Conservation (phyloP, 2,797 vertebrate species). For the Molossus molossus region DNA sequence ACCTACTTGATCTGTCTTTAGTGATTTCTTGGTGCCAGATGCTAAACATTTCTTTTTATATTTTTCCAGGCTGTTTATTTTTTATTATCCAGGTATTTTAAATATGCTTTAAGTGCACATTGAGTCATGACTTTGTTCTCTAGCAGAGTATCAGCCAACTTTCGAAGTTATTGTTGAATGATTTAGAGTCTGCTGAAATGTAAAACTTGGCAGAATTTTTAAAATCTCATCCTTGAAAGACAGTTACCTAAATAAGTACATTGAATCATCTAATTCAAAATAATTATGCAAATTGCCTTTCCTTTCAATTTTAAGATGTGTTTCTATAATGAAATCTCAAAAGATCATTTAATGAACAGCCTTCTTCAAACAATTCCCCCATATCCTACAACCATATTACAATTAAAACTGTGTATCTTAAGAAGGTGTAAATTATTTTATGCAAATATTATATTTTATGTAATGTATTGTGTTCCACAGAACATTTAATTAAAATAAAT, state of each 20-base stretch:
- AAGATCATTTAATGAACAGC: constrained; percentile 66
- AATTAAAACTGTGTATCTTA: constrained; percentile 64
- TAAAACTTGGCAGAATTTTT: constrained; percentile 51
- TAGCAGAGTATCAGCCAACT: neutral
- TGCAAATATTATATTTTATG: constrained; percentile 47
- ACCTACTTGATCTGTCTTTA: neutral
- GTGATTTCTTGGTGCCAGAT: neutral
- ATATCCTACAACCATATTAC: constrained; percentile 61
- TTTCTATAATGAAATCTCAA: constrained; percentile 68
- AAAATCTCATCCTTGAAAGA: constrained; percentile 28
- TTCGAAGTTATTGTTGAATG: constrained; percentile 26
- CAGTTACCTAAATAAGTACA: constrained; percentile 50
- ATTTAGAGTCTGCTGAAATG: constrained; percentile 53
- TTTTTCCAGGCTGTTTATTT: constrained; percentile 11
- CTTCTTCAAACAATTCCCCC: constrained; percentile 67
- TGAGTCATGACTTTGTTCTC: constrained; percentile 17
- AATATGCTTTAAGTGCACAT: neutral
- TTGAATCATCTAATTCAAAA: constrained; percentile 63
- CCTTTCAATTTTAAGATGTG: constrained; percentile 57
- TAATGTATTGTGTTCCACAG: constrained; percentile 55
- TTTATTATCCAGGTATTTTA: neutral
- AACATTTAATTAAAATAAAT: constrained; percentile 76
- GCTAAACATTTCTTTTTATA: neutral
- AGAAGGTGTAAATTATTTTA: constrained; percentile 66
- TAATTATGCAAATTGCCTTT: constrained; percentile 71